Percentiles rank a stretch among this genome's conserved stretches.
These are phyloP conservation scores for Drepana falcataria DNA, from an alignment of 2,888 invertebrate species.

Conservation along the genomic window DNA sequence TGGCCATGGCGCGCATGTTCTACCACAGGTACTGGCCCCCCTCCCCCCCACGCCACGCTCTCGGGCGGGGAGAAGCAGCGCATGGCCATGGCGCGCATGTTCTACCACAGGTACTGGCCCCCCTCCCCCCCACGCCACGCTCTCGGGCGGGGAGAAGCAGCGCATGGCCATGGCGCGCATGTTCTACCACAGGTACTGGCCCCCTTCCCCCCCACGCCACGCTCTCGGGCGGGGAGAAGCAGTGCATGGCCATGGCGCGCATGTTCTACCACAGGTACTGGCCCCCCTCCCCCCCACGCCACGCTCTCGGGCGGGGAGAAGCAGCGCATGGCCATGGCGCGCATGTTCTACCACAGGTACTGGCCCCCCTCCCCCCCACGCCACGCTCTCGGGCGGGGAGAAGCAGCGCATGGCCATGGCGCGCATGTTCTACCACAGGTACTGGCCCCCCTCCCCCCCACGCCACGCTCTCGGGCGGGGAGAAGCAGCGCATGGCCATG, in stretches of 20 bases:
- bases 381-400: constrained; percentile 98
- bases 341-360: constrained; percentile 96
- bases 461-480: constrained; percentile 97
- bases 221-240: constrained; percentile 97
- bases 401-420: constrained; percentile 98
- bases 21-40: too few species aligned
- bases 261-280: constrained; percentile 94
- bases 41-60: constrained; percentile 96
- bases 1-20: too few species aligned
- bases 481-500: constrained; percentile 97
- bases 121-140: constrained; percentile 91
- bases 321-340: constrained; percentile 98
- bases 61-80: constrained; percentile 98
- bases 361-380: constrained; percentile 95
- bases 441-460: constrained; percentile 93
- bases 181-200: constrained; percentile 94
- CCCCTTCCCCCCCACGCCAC: constrained; percentile 97
- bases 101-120: constrained; percentile 89
- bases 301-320: constrained; percentile 97
- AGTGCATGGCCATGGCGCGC: constrained; percentile 95
- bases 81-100: constrained; percentile 95
- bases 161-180: constrained; percentile 95
- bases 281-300: constrained; percentile 86
- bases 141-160: constrained; percentile 98
- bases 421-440: constrained; percentile 96